These are phyloP conservation scores for Stictocephala bisonia DNA, from an alignment of 2,888 invertebrate genomes.

Conservation along the genomic window DNA sequence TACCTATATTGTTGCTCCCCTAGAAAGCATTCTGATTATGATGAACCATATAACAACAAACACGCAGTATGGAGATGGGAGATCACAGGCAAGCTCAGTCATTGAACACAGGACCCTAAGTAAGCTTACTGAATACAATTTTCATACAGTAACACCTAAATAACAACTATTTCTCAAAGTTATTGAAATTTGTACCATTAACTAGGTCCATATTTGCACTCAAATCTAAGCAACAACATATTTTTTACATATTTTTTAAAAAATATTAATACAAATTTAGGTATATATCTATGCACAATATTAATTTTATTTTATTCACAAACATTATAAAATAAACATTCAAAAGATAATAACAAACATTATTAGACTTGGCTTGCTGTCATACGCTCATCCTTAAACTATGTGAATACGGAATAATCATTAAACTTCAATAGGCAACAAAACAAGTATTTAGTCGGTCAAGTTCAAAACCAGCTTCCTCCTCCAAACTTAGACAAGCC, in stretches of 20 bases:
- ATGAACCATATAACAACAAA: constrained; percentile 32
- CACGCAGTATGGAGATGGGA: background rate
- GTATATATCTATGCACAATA: constrained; percentile 22
- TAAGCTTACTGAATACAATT: constrained; percentile 34
- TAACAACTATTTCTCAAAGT: constrained; percentile 35
- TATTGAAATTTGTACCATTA: constrained; percentile 38
- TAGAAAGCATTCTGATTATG: constrained; percentile 24
- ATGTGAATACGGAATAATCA: too few species aligned
- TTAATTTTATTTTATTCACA: constrained; percentile 2
- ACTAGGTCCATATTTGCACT: constrained; percentile 10
- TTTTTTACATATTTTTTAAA: background rate
- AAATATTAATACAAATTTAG: constrained; percentile 34
- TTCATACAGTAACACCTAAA: constrained; percentile 25
- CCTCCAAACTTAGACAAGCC: constrained; percentile 81
- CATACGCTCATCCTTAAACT: too few species aligned
- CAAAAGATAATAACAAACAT: constrained; percentile 25
- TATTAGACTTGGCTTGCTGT: too few species aligned
- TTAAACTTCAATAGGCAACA: too few species aligned
- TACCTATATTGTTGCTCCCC: constrained; percentile 35
- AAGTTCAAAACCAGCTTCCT: constrained; percentile 83
- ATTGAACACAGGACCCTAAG: constrained; percentile 43
- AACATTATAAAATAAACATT: constrained; percentile 21
- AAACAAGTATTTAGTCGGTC: background rate
- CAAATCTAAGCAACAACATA: background rate
- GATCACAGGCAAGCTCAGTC: constrained; percentile 50